phyloP scores from a whole-genome alignment of 2,113 vertebrate genomes.

The Apteryx owenii region DNA sequence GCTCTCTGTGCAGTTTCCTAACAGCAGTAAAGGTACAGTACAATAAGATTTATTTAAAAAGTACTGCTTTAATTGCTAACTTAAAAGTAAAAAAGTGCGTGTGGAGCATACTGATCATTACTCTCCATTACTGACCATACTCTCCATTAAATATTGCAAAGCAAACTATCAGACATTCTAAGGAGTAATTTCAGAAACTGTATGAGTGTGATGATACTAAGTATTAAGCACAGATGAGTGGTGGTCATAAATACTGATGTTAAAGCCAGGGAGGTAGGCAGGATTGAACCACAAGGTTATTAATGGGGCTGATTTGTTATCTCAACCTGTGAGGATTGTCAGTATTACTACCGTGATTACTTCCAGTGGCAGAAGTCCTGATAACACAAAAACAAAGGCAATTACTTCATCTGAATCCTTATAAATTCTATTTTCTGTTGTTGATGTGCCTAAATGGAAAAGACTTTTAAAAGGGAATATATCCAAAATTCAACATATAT shows the following conservation, averaged over 20 bases:
- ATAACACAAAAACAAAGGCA: neutral
- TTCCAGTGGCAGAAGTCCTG: neutral
- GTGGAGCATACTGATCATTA: neutral
- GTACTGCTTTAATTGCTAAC: neutral
- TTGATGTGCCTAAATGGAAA: neutral
- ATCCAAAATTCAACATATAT: neutral
- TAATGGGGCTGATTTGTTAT: neutral
- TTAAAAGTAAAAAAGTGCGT: neutral
- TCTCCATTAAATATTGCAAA: neutral
- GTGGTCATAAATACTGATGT: neutral
- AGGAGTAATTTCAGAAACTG: neutral
- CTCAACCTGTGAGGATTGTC: neutral
- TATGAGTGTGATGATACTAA: neutral
- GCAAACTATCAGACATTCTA: neutral
- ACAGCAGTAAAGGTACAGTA: constrained; percentile 85
- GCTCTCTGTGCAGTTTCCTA: constrained; percentile 84
- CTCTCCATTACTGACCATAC: neutral
- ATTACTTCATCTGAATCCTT: neutral
- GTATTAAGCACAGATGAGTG: neutral
- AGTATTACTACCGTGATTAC: neutral
- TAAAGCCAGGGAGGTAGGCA: neutral
- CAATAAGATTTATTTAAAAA: neutral
- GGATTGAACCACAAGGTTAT: neutral
- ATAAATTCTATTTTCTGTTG: neutral
- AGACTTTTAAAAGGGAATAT: neutral